Evolutionary conservation across 2,888 invertebrate species (phyloP), one percentile per base, ranked within the genome.

Genomic region (Pristionchus mayeri): DNA sequence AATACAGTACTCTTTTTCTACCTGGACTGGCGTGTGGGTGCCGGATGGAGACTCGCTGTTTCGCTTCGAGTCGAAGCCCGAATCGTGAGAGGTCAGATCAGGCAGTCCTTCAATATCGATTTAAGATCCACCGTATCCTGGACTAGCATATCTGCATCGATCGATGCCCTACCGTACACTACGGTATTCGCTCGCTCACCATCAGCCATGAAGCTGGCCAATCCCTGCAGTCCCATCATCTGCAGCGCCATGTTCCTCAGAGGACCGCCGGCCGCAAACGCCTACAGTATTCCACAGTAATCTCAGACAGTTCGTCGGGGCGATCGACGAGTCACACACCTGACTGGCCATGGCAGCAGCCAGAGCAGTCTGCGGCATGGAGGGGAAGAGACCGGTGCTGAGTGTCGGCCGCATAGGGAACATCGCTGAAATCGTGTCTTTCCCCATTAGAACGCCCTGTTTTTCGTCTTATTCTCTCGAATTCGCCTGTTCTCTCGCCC

Each of bases 191-290:
- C 52, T 24, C n/a, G 21, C 52, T 24, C 34, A 80, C 80, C 80
- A 9, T 82, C 81, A 3, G 34, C 48, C 63, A 82, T 48, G 13
- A 48, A 34, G 9, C 27, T 63, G 18, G 44, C 40, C 1, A 82
- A n/a, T 16, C 81, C 81, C 24, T 82, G 81, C 48, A 82, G 48
- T 3, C 81, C 81, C 81, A 82, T 82, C 81, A 82, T 82, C 24
- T 40, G 48, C 21, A 82, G 81, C 3, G 81, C 81, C 63, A 82
- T 82, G 37, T 82, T 82, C 16, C 81, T 40, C 30, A 82, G 63
- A 2, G 81, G 63, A 27, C 48, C 48, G 30, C 34, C 34, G 1
- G 57, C 44, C 13, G 44, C 30, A 9, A 82, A 40, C 13, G 81
- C 81, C 81, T 82, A 52, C 79, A 21, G 54, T 34, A 48, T 27